Percentiles rank a stretch among this genome's conserved stretches.
phyloP scores from a whole-genome alignment of 1,140 invertebrate genomes.

The Diuraphis noxia region DNA sequence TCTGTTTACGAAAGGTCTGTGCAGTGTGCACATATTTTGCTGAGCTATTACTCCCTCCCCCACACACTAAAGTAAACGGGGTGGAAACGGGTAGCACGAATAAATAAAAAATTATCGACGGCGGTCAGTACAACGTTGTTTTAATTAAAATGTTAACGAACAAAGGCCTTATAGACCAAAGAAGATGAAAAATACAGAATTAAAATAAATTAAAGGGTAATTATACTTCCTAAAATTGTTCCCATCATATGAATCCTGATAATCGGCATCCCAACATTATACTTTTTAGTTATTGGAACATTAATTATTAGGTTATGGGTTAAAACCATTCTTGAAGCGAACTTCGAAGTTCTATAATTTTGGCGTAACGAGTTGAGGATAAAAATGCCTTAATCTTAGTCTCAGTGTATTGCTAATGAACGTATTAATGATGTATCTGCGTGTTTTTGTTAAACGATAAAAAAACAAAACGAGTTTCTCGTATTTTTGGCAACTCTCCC shows the following conservation, averaged over 20 bases:
- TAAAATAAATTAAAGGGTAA: not conserved
- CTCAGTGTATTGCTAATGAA: not conserved
- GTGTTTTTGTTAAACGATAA: not conserved
- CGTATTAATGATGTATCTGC: not conserved
- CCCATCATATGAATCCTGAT: not conserved
- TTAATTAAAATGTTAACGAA: not conserved
- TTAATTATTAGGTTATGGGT: not conserved
- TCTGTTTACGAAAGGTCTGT: not conserved
- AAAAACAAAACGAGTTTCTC: not conserved
- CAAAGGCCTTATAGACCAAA: not conserved
- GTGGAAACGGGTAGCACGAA: not conserved
- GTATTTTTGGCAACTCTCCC: not conserved
- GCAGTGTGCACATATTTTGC: not conserved
- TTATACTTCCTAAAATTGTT: not conserved
- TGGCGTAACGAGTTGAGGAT: not conserved
- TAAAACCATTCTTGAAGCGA: not conserved
- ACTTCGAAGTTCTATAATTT: not conserved
- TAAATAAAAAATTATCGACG: not conserved
- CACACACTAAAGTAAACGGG: not conserved
- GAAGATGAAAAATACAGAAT: not conserved
- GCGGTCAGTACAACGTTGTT: not conserved
- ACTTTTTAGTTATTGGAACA: not conserved
- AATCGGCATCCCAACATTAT: too few relatives aligned
- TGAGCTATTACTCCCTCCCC: not conserved
- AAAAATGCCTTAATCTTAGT: not conserved